Base-by-base conservation (phyloP, 2,888 invertebrate genomes). In the Eugnorisma glareosa region DNA sequence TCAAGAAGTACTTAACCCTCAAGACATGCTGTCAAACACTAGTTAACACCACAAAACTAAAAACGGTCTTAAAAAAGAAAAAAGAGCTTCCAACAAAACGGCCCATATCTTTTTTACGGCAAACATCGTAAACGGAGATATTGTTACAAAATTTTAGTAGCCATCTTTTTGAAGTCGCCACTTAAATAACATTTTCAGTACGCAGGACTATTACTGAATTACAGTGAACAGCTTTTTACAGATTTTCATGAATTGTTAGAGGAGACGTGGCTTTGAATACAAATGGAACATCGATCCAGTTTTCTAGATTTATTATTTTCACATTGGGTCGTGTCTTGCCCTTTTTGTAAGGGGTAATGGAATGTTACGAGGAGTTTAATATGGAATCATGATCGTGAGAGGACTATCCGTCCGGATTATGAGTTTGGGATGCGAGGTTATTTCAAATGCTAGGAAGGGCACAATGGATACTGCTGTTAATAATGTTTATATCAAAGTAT, bases 241-340 rank as follows among this genome's bases (percentile, higher is more conserved):
- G 82, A 77, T 86, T 86, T 77, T 77, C 75, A 78, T 76, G 88
- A 81, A 84, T 84, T 84, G 82, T 82, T 81, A 82, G 76, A 51
- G 43, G 35, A 45, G 21, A 79, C 87, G 87, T 88, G 88, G 77
- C 74, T 75, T 74, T 79, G 87, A 87, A 87, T 87, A 79, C 66
- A 77, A 86, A 88, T 84, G 68, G 63, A 11, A 68, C 69, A 82
- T 77, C 73, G 63, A 37, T 67, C 68, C 67, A 66, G n/a, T 37
- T 69, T 64, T 51, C 74, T 71, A 78, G 79, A 81, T 77, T 77
- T 75, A 63, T 75, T 71, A 76, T 76, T 74, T 77, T 75, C 64
- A 57, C 68, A 78, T 73, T 72, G 66, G 57, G 67, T 75, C 59
- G 63, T 48, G 48, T 37, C 61, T 63, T 67, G 35, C 35, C 69